Percentiles rank a stretch among this genome's conserved stretches.
phyloP scores from a whole-genome alignment of 2,888 invertebrate species.

The Atherix ibis region DNA sequence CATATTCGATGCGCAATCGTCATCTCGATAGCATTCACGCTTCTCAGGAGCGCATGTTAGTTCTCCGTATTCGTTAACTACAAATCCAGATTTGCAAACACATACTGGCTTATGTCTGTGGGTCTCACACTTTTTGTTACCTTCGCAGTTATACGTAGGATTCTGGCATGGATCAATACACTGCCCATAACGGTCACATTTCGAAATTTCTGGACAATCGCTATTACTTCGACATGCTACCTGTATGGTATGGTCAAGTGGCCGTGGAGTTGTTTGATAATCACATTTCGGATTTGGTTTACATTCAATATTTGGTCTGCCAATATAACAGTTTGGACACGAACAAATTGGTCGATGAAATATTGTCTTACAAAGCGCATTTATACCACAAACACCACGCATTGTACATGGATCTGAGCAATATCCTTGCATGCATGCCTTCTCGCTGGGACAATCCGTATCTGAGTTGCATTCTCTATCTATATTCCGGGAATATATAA shows the following conservation, averaged over 20 bases:
- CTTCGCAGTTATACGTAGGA: conserved; percentile 52
- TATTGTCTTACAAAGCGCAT: conserved; percentile 74
- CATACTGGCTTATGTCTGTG: conserved; percentile 71
- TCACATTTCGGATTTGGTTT: conserved; percentile 65
- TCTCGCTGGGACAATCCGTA: conserved; percentile 80
- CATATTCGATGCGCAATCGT: conserved; percentile 73
- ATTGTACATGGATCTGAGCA: conserved; percentile 83
- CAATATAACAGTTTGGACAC: conserved; percentile 76
- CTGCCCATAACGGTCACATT: conserved; percentile 56
- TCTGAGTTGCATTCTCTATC: conserved; percentile 81
- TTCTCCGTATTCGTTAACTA: conserved; percentile 75
- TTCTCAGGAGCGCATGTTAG: conserved; percentile 71
- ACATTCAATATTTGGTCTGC: conserved; percentile 65
- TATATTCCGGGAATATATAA: conserved; percentile 29
- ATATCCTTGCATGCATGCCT: conserved; percentile 79
- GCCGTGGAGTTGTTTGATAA: conserved; percentile 41
- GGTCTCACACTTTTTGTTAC: conserved; percentile 78
- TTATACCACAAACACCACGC: conserved; percentile 75
- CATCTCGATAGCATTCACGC: conserved; percentile 62
- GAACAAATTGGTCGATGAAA: conserved; percentile 75
- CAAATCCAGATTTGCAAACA: conserved; percentile 77
- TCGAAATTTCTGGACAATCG: conserved; percentile 58
- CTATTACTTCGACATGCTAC: conserved; percentile 46
- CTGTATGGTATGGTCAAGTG: conserved; percentile 36
- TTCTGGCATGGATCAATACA: conserved; percentile 67